phyloP scores from a whole-genome alignment of 1,140 invertebrate genomes.

The Metaphire vulgaris region DNA sequence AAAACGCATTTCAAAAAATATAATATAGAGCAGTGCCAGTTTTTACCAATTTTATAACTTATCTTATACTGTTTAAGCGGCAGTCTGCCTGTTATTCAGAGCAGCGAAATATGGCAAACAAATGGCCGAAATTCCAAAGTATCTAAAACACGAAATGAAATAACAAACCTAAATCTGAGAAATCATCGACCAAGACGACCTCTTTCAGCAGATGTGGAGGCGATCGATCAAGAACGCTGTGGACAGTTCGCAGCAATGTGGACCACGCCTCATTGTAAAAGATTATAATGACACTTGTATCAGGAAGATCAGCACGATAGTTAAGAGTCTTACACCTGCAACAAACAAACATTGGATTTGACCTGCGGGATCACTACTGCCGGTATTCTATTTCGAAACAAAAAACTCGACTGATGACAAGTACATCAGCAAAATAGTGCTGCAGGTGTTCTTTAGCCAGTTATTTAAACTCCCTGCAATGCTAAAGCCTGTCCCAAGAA shows the following conservation, averaged over 20 bases:
- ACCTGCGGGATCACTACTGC: no score
- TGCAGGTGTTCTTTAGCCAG: neutral
- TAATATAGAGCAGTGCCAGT: no score
- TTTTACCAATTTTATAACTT: no score
- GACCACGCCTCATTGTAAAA: conserved; percentile 85
- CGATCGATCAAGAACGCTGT: conserved; percentile 74
- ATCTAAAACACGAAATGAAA: neutral
- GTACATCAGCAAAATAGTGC: neutral
- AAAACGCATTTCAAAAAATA: no score
- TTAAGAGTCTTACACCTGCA: conserved; percentile 10
- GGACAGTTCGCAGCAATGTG: conserved; percentile 72
- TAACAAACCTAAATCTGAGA: conserved; percentile 52
- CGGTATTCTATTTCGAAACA: no score
- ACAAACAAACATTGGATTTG: no score
- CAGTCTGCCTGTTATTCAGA: no score
- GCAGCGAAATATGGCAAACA: neutral
- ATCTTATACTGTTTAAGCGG: no score
- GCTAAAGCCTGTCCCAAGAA: neutral
- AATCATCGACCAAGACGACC: conserved; percentile 82
- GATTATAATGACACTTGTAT: conserved; percentile 64
- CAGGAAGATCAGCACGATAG: conserved; percentile 53
- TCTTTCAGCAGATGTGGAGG: conserved; percentile 72
- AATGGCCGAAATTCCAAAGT: neutral
- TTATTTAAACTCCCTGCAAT: neutral
- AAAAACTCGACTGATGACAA: neutral